Evolutionary conservation across 2,888 invertebrate species (phyloP).

Genomic region (Abrostola tripartita): DNA sequence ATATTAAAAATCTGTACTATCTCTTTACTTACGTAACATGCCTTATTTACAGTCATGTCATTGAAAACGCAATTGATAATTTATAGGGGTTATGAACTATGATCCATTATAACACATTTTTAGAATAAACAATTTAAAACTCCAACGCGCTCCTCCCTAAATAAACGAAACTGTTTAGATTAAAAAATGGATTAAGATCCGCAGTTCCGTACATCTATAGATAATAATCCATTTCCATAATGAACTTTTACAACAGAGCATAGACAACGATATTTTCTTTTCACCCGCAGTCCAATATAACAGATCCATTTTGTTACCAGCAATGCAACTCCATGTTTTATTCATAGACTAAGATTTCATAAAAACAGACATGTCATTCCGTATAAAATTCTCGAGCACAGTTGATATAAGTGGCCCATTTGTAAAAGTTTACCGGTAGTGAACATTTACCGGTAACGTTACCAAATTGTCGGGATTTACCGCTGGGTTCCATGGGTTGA

Average conservation of each 20-base stretch:
- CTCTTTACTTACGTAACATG: no score
- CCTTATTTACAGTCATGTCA: no score
- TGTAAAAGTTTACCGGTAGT: constrained; percentile 45
- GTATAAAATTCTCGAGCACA: constrained; percentile 36
- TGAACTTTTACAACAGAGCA: constrained; percentile 2
- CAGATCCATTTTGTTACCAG: constrained; percentile 24
- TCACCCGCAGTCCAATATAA: constrained; percentile 30
- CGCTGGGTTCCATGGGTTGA: constrained; percentile 27
- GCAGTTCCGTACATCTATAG: constrained; percentile 3
- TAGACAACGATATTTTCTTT: constrained; percentile 30
- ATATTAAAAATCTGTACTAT: no score
- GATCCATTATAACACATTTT: background rate
- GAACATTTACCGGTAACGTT: constrained; percentile 7
- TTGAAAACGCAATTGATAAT: no score
- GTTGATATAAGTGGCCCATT: constrained; percentile 61
- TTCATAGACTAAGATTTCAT: constrained; percentile 55
- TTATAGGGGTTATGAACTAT: no score
- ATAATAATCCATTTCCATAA: constrained; percentile 28
- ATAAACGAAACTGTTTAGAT: background rate
- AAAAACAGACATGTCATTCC: constrained; percentile 48
- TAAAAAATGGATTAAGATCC: constrained; percentile 3
- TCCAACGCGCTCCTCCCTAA: background rate
- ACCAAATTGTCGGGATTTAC: constrained; percentile 29
- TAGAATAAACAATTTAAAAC: background rate
- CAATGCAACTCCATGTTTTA: constrained; percentile 47